These are phyloP conservation scores for Tarsius wallacei DNA, from an alignment of 2,797 vertebrate genomes.

Conservation along the genomic window DNA sequence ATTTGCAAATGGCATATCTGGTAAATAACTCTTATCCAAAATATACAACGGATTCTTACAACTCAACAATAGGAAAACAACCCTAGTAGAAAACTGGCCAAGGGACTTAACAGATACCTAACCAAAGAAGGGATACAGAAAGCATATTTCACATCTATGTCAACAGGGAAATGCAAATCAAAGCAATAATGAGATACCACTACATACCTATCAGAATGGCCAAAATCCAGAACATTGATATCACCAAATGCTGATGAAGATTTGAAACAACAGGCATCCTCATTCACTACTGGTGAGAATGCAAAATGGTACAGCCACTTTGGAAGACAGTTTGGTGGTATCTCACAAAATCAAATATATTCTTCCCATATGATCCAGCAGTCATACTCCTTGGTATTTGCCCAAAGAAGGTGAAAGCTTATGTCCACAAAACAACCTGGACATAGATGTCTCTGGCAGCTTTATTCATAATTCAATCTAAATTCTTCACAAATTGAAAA, in stretches of 20 bases:
- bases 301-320: neutral
- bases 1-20: neutral
- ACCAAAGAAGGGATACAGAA: neutral
- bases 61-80: neutral
- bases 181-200: neutral
- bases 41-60: neutral
- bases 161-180: neutral
- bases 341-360: neutral
- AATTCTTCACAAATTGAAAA: conserved; percentile 46
- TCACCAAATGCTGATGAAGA: neutral
- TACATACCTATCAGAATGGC: neutral
- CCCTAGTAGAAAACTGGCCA: neutral
- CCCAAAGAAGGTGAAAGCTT: neutral
- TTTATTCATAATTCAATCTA: conserved; percentile 1
- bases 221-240: conserved; percentile 10
- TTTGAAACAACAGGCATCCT: neutral
- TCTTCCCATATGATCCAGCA: neutral
- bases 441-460: neutral
- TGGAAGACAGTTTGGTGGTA: neutral
- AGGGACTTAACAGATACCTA: neutral
- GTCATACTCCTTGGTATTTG: neutral
- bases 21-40: neutral
- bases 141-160: neutral
- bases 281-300: neutral
- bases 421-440: neutral